Conservation (phyloP, 2,113 vertebrate species). For the Vireo altiloquus region DNA sequence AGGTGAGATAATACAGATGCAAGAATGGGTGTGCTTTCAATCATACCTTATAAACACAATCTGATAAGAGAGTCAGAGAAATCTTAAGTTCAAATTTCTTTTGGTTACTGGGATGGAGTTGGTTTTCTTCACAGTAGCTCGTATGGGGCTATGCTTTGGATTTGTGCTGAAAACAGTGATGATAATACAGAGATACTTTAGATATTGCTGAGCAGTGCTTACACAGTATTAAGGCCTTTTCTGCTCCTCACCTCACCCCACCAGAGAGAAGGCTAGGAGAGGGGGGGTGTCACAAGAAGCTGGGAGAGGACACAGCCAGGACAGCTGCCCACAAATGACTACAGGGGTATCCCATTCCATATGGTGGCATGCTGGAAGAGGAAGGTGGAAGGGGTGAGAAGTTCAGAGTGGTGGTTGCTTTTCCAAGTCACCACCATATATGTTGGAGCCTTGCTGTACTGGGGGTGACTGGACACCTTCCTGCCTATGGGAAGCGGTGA, state of each 20-base stretch:
- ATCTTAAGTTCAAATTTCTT: neutral
- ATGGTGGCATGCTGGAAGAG: no score
- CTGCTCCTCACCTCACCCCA: neutral
- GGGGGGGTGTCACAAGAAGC: rapidly evolving
- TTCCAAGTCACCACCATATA: neutral
- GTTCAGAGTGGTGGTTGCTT: neutral
- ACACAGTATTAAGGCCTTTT: neutral
- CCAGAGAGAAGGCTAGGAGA: rapidly evolving
- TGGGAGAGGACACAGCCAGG: neutral
- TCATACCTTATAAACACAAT: neutral
- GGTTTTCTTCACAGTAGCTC: neutral
- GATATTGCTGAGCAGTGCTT: neutral
- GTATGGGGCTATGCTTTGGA: neutral
- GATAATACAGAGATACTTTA: neutral
- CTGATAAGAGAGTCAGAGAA: neutral
- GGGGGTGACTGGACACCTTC: neutral
- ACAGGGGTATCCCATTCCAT: neutral
- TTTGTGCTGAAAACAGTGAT: neutral
- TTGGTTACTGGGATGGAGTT: neutral
- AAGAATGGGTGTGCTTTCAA: neutral
- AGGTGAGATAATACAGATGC: neutral
- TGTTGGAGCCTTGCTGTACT: neutral
- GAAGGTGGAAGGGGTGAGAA: neutral
- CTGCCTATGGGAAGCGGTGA: neutral
- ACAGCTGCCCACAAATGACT: neutral